Conservation (phyloP, 2,113 vertebrate species). For the Paracanthobrama guichenoti region DNA sequence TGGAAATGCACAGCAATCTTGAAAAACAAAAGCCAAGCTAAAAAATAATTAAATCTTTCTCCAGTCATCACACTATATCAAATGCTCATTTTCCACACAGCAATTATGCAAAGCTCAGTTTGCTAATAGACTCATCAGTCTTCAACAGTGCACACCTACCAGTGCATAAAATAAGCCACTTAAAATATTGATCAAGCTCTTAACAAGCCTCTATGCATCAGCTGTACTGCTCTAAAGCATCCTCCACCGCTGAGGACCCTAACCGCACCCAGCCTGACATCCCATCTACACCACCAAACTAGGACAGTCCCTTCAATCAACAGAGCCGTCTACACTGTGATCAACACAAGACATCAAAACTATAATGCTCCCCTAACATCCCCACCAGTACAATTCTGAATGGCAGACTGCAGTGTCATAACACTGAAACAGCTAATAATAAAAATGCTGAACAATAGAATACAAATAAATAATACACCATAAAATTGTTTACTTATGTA, state of each 20-base stretch:
- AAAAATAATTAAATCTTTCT: slow-evolving; percentile 4
- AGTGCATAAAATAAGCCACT: slow-evolving; percentile 58
- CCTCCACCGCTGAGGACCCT: background rate
- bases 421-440: background rate
- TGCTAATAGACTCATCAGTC: slow-evolving; percentile 56
- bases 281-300: background rate
- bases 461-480: no score
- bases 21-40: background rate
- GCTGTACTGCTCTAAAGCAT: background rate
- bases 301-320: background rate
- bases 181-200: slow-evolving; percentile 60
- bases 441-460: no score
- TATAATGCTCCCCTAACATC: background rate
- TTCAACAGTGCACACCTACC: slow-evolving; percentile 37
- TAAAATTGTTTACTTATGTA: no score
- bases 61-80: slow-evolving; percentile 20
- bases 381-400: background rate
- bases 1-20: background rate
- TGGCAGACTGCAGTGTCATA: background rate
- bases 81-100: background rate
- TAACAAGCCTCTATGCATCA: slow-evolving; percentile 58
- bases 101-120: slow-evolving; percentile 54
- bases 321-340: background rate
- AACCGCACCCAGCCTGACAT: slow-evolving; percentile 4
- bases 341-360: background rate